Percentiles rank a stretch among this genome's conserved stretches.
Conservation (phyloP, 2,888 invertebrate species). For the Bibio marci region DNA sequence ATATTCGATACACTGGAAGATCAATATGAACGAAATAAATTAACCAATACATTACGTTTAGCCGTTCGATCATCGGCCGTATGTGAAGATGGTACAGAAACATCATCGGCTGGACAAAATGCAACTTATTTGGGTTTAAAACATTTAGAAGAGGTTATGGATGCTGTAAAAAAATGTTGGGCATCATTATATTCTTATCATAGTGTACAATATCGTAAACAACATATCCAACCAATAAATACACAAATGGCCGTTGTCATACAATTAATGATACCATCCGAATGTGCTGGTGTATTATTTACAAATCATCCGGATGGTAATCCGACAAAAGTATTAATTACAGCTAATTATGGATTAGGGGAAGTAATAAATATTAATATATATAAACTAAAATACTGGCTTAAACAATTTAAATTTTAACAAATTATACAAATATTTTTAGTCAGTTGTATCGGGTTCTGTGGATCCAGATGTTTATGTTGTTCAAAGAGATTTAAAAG, state of each 20-base stretch:
- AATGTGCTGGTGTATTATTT: slow-evolving; percentile 64
- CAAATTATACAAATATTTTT: slow-evolving; percentile 13
- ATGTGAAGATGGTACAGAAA: slow-evolving; percentile 62
- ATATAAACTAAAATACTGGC: too few species aligned
- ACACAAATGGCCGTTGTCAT: slow-evolving; percentile 64
- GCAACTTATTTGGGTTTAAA: slow-evolving; percentile 55
- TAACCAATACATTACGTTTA: slow-evolving; percentile 28
- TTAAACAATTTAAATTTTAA: too few species aligned
- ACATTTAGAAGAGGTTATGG: slow-evolving; percentile 33
- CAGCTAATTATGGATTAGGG: slow-evolving; percentile 68
- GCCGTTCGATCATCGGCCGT: slow-evolving; percentile 56
- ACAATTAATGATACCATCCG: slow-evolving; percentile 56
- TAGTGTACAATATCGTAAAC: slow-evolving; percentile 61
- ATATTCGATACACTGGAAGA: slow-evolving; percentile 15
- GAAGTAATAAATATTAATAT: too few species aligned
- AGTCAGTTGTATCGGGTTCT: slow-evolving; percentile 65
- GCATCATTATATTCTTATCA: slow-evolving; percentile 61
- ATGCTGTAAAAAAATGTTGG: slow-evolving; percentile 58
- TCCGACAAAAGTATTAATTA: slow-evolving; percentile 47
- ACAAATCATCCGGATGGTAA: slow-evolving; percentile 61
- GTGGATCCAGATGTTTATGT: slow-evolving; percentile 60
- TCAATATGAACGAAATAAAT: slow-evolving; percentile 10
- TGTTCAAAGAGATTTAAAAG: slow-evolving; percentile 33
- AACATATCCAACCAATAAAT: slow-evolving; percentile 50
- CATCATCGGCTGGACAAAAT: slow-evolving; percentile 75